A percentile compares a stretch with the other conserved stretches of the same genome.
These are phyloP conservation scores for Ochlodes sylvanus DNA, from an alignment of 2,888 invertebrate species.

Conservation along the genomic window DNA sequence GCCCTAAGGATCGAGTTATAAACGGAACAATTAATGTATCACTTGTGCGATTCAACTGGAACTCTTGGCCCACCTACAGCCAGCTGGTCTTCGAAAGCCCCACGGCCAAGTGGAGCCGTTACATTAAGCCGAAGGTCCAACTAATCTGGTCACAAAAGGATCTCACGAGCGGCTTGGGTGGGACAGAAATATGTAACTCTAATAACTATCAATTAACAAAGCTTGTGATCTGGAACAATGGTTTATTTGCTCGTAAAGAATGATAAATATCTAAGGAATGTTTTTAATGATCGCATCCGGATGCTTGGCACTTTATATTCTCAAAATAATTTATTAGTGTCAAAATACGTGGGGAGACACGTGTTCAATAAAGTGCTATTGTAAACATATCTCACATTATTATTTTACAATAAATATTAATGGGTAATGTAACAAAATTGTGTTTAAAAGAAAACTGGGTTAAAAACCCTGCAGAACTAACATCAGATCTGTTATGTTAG, in stretches of 20 bases:
- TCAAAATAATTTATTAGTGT: conserved; percentile 32
- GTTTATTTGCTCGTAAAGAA: conserved; percentile 60
- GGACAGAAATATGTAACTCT: conserved; percentile 77
- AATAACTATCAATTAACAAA: conserved; percentile 81
- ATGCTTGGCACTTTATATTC: conserved; percentile 26
- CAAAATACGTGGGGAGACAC: conserved; percentile 22
- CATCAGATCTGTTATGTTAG: too few species aligned
- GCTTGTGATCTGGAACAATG: conserved; percentile 64
- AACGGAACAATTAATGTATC: conserved; percentile 78
- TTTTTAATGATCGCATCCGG: conserved; percentile 29
- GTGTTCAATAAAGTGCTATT: not conserved
- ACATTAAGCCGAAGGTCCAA: conserved; percentile 51
- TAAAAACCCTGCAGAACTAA: too few species aligned
- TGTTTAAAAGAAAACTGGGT: not conserved
- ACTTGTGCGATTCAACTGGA: conserved; percentile 60
- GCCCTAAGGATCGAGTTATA: conserved; percentile 79
- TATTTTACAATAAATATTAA: not conserved
- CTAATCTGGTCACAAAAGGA: conserved; percentile 57
- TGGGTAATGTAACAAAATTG: not conserved
- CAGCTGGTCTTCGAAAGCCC: conserved; percentile 44
- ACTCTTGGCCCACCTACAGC: conserved; percentile 55
- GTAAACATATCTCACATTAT: not conserved
- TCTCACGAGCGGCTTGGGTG: conserved; percentile 63
- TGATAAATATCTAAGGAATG: conserved; percentile 48
- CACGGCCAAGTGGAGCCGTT: conserved; percentile 45